Evolutionary conservation across 2,888 invertebrate genomes (phyloP).

Genomic region (Flexamia atlantica): DNA sequence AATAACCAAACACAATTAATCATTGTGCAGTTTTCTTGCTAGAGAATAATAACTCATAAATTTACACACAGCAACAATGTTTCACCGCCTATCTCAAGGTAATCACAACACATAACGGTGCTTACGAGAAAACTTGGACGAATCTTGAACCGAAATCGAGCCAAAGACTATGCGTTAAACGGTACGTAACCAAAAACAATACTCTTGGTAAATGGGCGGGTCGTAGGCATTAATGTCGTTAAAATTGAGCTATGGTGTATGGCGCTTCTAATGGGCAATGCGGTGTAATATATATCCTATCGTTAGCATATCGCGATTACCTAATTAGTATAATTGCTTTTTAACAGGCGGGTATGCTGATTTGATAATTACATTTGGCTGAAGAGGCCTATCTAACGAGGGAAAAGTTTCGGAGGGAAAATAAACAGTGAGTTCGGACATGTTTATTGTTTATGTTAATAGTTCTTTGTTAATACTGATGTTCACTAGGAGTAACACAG

Average conservation of each 20-base stretch:
- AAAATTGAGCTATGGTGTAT: slow-evolving; percentile 42
- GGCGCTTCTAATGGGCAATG: slow-evolving; percentile 2
- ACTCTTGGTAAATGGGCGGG: neutral
- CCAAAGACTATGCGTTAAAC: neutral
- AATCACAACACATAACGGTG: neutral
- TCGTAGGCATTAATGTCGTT: slow-evolving; percentile 19
- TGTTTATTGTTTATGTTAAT: slow-evolving; percentile 44
- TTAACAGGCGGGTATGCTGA: slow-evolving; percentile 44
- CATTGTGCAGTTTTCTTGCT: neutral
- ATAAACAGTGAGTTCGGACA: neutral
- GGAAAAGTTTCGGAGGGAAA: slow-evolving; percentile 24
- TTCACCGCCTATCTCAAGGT: neutral
- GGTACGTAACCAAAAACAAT: slow-evolving; percentile 22
- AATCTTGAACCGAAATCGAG: neutral
- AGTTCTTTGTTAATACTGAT: slow-evolving; percentile 16
- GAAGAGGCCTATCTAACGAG: slow-evolving; percentile 31
- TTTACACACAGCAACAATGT: neutral
- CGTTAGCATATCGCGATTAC: slow-evolving; percentile 36
- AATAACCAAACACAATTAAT: neutral
- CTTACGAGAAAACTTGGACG: neutral
- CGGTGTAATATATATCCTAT: slow-evolving; percentile 13
- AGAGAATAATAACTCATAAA: neutral
- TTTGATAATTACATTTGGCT: slow-evolving; percentile 41
- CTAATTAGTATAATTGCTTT: slow-evolving; percentile 45
- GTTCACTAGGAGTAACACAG: neutral